Conservation (phyloP, 2,797 vertebrate species). For the Podarcis lilfordi region DNA sequence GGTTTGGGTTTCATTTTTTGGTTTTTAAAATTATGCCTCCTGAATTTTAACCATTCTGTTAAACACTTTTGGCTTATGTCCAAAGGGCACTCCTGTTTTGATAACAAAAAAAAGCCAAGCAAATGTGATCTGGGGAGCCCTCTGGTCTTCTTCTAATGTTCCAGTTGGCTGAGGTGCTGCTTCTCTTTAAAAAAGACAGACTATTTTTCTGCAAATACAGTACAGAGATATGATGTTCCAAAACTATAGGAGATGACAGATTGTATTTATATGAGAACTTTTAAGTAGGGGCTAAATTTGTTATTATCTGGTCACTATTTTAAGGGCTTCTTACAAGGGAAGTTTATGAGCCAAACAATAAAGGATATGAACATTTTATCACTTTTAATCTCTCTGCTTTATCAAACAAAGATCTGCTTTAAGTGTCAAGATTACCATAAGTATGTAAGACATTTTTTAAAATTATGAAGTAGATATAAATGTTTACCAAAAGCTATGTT, state of each 20-base stretch:
- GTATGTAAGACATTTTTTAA: constrained; percentile 54
- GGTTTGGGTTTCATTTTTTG: background rate
- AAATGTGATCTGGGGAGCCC: constrained; percentile 36
- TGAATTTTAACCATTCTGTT: constrained; percentile 43
- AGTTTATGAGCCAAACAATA: constrained; percentile 51
- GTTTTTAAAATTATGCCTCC: constrained; percentile 47
- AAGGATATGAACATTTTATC: constrained; percentile 65
- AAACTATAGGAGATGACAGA: constrained; percentile 49
- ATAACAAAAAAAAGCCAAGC: constrained; percentile 18
- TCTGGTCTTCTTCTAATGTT: constrained; percentile 39
- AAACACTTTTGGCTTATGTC: constrained; percentile 53
- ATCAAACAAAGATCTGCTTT: constrained; percentile 35
- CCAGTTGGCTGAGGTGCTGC: background rate
- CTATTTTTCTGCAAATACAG: constrained; percentile 54
- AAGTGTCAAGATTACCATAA: constrained; percentile 38
- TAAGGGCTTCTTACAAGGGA: constrained; percentile 55
- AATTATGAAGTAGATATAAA: constrained; percentile 59
- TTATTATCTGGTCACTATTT: constrained; percentile 58
- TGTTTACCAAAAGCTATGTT: constrained; percentile 42
- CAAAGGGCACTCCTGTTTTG: constrained; percentile 35
- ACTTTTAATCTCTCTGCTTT: constrained; percentile 55
- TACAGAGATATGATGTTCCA: constrained; percentile 42
- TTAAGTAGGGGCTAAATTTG: constrained; percentile 24
- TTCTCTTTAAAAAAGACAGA: constrained; percentile 44
- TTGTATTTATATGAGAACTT: constrained; percentile 38